phyloP scores from a whole-genome alignment of 2,797 vertebrate genomes.

The Lemur catta region DNA sequence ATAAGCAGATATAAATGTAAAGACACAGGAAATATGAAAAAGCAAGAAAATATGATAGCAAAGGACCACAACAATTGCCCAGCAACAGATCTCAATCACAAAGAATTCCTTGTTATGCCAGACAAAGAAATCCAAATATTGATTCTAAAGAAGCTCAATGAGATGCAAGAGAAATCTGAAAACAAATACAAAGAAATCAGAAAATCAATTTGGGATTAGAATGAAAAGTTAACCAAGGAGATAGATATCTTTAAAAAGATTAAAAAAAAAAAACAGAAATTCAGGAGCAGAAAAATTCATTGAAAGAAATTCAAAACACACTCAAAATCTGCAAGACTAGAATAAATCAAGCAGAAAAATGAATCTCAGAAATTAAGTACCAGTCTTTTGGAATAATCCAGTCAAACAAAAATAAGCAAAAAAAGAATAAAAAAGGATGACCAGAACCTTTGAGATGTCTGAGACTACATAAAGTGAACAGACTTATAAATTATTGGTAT shows the following conservation, averaged over 20 bases:
- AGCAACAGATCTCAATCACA: background rate
- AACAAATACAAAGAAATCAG: background rate
- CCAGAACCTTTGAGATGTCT: background rate
- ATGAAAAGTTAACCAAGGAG: background rate
- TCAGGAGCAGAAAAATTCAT: background rate
- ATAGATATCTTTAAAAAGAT: background rate
- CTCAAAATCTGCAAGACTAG: background rate
- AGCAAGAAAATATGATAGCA: background rate
- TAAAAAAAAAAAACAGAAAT: background rate
- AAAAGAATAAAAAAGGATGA: background rate
- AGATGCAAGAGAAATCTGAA: background rate
- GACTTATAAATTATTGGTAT: background rate
- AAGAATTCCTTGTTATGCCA: background rate
- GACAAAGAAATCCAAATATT: background rate
- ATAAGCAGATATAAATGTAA: background rate
- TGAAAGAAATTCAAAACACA: background rate
- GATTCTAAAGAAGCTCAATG: background rate
- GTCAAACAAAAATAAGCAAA: background rate
- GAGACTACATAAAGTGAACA: background rate
- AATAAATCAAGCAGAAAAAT: background rate
- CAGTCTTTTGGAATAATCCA: background rate
- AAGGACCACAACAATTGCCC: background rate
- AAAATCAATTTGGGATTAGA: background rate
- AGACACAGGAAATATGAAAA: background rate
- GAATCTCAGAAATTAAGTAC: background rate